Percentiles rank a stretch among this genome's conserved stretches.
These are phyloP conservation scores for Parnassius glacialis DNA, from an alignment of 2,888 invertebrate species.

Conservation along the genomic window DNA sequence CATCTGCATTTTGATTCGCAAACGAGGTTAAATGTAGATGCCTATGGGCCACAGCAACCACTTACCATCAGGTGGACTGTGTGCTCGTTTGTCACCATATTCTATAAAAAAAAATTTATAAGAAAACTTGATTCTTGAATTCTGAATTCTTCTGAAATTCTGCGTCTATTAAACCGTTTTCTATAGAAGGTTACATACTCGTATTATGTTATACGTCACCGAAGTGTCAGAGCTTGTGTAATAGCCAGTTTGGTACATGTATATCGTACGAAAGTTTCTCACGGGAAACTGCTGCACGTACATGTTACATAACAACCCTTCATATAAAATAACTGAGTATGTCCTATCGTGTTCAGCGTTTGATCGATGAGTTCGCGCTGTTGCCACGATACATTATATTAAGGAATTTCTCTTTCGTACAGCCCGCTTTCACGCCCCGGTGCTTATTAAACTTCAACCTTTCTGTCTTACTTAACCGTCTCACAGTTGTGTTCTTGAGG, in stretches of 20 bases:
- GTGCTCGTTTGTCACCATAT: too few species aligned
- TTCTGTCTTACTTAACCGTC: constrained; percentile 44
- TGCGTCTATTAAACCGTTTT: too few species aligned
- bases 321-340: constrained; percentile 31
- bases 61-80: too few species aligned
- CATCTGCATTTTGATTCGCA: too few species aligned
- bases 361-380: constrained; percentile 66
- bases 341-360: constrained; percentile 43
- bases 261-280: constrained; percentile 41
- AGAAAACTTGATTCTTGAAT: too few species aligned
- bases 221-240: constrained; percentile 31
- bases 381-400: constrained; percentile 57
- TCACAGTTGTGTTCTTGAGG: constrained; percentile 50
- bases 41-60: too few species aligned
- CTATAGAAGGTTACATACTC: too few species aligned
- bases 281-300: constrained; percentile 35
- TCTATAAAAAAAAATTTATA: too few species aligned
- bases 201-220: constrained; percentile 14
- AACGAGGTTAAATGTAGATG: too few species aligned
- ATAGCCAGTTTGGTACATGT: constrained; percentile 44
- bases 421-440: constrained; percentile 31
- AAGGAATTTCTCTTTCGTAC: constrained; percentile 41
- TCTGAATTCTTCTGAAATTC: too few species aligned
- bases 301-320: constrained; percentile 29
- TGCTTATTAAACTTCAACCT: constrained; percentile 51